A percentile compares a stretch with the other conserved stretches of the same genome.
These are phyloP conservation scores for Alca torda DNA, from an alignment of 2,797 vertebrate genomes.

Conservation along the genomic window DNA sequence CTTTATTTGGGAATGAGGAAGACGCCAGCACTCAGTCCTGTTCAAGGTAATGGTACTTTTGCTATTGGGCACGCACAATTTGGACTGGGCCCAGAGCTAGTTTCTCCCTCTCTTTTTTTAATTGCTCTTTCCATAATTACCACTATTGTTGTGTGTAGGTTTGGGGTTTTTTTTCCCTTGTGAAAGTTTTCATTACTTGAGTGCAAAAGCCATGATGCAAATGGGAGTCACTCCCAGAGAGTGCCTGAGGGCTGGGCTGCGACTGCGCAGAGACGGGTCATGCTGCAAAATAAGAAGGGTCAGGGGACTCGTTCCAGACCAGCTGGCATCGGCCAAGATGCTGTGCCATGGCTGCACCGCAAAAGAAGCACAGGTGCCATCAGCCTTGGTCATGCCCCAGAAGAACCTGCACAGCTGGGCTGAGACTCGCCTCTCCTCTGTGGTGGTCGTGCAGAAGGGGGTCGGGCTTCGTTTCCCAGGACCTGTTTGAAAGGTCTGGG, in stretches of 20 bases:
- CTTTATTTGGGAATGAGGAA: constrained; percentile 7
- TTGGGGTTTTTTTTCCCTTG: background rate
- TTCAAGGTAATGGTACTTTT: background rate
- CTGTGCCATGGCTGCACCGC: background rate
- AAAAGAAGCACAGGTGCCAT: background rate
- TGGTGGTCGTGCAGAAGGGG: background rate
- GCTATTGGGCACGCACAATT: background rate
- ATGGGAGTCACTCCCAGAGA: constrained; percentile 33
- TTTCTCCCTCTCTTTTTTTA: background rate
- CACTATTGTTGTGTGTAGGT: background rate
- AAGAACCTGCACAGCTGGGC: background rate
- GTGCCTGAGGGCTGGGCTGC: constrained; percentile 7
- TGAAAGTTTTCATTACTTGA: constrained; percentile 7
- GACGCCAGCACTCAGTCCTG: background rate
- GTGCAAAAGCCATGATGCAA: constrained; percentile 29
- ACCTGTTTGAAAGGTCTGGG: background rate
- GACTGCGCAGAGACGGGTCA: background rate
- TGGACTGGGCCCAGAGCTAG: background rate
- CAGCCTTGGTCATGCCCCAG: background rate
- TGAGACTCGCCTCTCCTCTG: background rate
- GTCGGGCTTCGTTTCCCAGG: background rate
- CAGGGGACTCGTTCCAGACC: background rate
- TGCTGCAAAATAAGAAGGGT: background rate
- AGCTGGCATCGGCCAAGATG: background rate
- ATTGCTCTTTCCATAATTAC: constrained; percentile 32